phyloP scores from a whole-genome alignment of 2,113 vertebrate genomes.

The Phoxinus phoxinus region DNA sequence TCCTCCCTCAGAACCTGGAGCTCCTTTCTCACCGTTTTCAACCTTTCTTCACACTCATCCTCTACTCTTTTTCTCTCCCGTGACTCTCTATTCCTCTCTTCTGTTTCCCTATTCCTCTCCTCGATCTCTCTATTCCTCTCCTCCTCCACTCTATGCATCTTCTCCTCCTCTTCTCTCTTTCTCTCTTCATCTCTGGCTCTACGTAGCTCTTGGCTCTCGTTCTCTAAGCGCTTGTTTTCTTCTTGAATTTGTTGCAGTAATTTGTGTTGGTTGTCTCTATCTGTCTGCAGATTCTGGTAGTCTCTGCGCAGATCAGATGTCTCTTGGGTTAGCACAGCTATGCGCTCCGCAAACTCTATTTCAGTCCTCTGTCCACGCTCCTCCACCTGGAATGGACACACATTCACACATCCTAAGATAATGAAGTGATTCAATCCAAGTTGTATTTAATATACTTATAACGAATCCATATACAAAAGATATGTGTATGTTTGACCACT shows the following conservation, averaged over 20 bases:
- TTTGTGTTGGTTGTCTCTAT: conserved; percentile 65
- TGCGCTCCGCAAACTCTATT: conserved; percentile 70
- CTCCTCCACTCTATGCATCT: conserved; percentile 73
- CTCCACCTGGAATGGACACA: conserved; percentile 56
- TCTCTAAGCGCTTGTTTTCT: conserved; percentile 70
- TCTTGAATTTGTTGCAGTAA: conserved; percentile 66
- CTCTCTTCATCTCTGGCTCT: conserved; percentile 71
- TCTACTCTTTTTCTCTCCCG: conserved; percentile 60
- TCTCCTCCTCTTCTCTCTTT: conserved; percentile 70
- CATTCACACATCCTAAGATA: not conserved
- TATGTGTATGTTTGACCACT: not conserved
- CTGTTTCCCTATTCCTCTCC: conserved; percentile 43
- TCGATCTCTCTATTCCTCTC: conserved; percentile 67
- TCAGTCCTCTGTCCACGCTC: conserved; percentile 72
- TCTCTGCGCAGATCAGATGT: conserved; percentile 67
- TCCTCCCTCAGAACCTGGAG: conserved; percentile 39
- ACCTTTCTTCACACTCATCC: conserved; percentile 61
- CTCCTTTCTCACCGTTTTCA: conserved; percentile 50
- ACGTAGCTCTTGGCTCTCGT: conserved; percentile 62
- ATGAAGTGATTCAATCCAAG: not conserved
- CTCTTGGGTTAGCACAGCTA: conserved; percentile 69
- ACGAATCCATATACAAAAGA: not conserved
- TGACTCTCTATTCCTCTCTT: conserved; percentile 56
- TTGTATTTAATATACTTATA: not conserved
- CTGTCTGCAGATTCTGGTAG: conserved; percentile 66